phyloP scores from a whole-genome alignment of 2,888 invertebrate species.

The Trichogramma evanescens region DNA sequence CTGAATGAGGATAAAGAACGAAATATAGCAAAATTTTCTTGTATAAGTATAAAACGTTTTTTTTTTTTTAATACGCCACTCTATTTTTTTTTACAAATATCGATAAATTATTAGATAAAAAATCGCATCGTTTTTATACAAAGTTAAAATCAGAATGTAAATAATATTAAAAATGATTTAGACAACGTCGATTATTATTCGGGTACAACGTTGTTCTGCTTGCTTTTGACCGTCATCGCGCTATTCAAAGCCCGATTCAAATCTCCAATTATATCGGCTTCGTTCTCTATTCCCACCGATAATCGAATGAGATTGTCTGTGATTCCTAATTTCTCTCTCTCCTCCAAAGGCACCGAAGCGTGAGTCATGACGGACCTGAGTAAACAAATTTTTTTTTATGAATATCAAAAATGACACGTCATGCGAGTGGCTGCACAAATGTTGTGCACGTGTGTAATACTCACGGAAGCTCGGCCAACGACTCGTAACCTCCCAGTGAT shows the following conservation, averaged over 20 bases:
- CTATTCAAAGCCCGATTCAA: slow-evolving; percentile 69
- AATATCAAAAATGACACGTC: neutral
- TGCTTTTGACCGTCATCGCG: no score
- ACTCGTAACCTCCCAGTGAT: slow-evolving; percentile 92
- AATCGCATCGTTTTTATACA: no score
- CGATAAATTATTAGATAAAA: no score
- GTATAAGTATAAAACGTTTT: no score
- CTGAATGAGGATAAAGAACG: no score
- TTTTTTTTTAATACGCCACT: no score
- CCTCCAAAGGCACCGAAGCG: slow-evolving; percentile 75
- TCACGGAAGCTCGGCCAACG: slow-evolving; percentile 89
- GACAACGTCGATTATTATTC: no score
- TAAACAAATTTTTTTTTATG: slow-evolving; percentile 6
- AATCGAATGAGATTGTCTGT: slow-evolving; percentile 77
- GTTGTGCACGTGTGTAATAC: slow-evolving; percentile 39
- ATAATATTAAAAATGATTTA: no score
- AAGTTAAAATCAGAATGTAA: no score
- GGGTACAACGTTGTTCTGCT: no score
- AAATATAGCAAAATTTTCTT: no score
- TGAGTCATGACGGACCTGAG: slow-evolving; percentile 88
- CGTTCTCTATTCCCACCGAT: slow-evolving; percentile 85
- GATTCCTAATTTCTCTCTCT: slow-evolving; percentile 68
- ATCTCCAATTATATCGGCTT: slow-evolving; percentile 77
- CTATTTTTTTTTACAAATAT: no score
- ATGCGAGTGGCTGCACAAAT: neutral